Base-by-base conservation (phyloP, 92 coral and sea anemone species). In the Diadumene lineata region DNA sequence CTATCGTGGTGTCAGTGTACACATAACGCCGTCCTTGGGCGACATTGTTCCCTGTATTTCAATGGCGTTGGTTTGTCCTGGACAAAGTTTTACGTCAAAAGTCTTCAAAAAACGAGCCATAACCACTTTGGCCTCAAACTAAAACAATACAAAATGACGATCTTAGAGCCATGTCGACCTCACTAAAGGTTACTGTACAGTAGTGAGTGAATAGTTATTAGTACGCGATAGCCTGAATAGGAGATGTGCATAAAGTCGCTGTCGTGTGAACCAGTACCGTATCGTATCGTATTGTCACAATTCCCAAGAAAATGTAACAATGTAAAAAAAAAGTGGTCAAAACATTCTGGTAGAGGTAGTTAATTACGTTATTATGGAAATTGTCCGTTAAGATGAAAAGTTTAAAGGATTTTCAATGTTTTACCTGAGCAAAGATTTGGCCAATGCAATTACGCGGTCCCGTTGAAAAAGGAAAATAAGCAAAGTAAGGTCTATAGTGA, bases 401-500 rank as follows among this genome's bases (percentile, higher is more conserved):
- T n/a, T n/a, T 46, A 17, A 9, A 17, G 53, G 17, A 46, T 46
- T n/a, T n/a, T n/a, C n/a, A n/a, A n/a, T 53, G 22, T 22, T 16
- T 22, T 16, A 76, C 81, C 73, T 76, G 81, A 13, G 81, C 81
- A 23, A 76, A 76, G 11, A 63, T 63, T 51, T 76, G 81, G 31
- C 81, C 81, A 50, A 76, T 76, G n/a, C 81, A 76, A 26, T 65
- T 76, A 0, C 81, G 70, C 25, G 81, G 81, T 55, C 81, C 81
- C 26, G 68, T 31, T 11, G 81, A 76, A 50, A 76, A 76, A 1
- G 81, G 81, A 3, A 76, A 29, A 26, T 9, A 76, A 0, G 64
- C 50, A 28, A 44, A 76, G 31, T 33, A 56, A 27, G 58, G 58
- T 1, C 73, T 76, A 19, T 29, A 71, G 8, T 17, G 27, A 43